Base-by-base conservation (phyloP, 2,888 invertebrate species). In the Orthosia incerta region DNA sequence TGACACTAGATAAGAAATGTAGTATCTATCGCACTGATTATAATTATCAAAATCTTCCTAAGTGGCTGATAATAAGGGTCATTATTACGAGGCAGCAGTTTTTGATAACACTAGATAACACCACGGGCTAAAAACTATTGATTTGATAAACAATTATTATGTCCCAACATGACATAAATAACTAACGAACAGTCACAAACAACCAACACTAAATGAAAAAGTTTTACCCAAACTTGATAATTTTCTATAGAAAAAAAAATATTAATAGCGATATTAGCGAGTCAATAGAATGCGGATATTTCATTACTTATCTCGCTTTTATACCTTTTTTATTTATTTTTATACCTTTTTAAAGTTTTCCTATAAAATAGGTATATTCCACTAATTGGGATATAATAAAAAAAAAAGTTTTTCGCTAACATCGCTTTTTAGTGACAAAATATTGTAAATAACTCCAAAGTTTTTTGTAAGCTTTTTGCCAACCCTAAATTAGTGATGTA, bases 401-500 rank as follows among this genome's bases (percentile, higher is more conserved):
- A 1, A 31, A 31, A 31, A 31, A 31, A 31, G 31, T 31, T 31
- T 7, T 31, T 31, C n/a, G 4, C 2, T 7, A 63, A 63, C 2
- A 23, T 26, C 20, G 65, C 13, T 45, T 68, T n/a, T 51, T 18
- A 3, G 20, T 50, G 11, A 46, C 4, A 45, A 56, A 62, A 56
- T 56, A 56, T 62, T 45, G 12, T 39, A 48, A 31, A 1, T 31
- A 31, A 31, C 7, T 7, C 31, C 5, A 26, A 26, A 26, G 2
- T 26, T 18, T 20, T 45, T 64, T 20, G 12, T 4, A 20, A 20
- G 4, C 15, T n/a, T 3, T 23, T 50, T 55, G 78, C 11, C 73
- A 85, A 64, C 80, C 82, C 76, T 82, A 73, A 48, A 66, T 50
- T 45, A 12, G 13, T n/a, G 20, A 20, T 56, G 50, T 74, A 76